Conservation (phyloP, 2,797 vertebrate species). For the Petrocephalus sullivani region DNA sequence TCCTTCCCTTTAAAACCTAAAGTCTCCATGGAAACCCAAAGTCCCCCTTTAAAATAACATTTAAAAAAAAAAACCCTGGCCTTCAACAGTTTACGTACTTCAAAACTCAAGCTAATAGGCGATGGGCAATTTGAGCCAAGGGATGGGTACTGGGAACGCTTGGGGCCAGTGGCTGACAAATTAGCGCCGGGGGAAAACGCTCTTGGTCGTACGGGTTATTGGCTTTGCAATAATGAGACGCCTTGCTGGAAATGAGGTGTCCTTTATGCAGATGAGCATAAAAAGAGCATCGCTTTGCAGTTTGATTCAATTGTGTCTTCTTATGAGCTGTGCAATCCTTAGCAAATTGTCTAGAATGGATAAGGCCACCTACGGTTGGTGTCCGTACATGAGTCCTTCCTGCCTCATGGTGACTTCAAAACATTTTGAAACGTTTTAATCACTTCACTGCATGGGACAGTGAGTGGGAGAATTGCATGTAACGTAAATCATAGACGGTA, state of each 20-base stretch:
- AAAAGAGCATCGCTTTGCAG: constrained; percentile 10
- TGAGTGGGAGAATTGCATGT: not conserved
- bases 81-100: not conserved
- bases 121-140: constrained; percentile 11
- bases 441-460: not conserved
- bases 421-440: not conserved
- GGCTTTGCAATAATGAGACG: constrained; percentile 24
- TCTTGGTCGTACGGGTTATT: not conserved
- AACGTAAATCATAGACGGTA: not conserved
- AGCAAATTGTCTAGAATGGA: not conserved
- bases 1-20: not conserved
- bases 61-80: not conserved
- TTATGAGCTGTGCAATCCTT: not conserved
- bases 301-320: constrained; percentile 17
- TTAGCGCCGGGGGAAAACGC: constrained; percentile 13
- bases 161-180: constrained; percentile 9
- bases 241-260: constrained; percentile 14
- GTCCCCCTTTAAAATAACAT: not conserved
- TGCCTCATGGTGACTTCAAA: not conserved
- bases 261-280: not conserved
- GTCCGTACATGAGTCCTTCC: not conserved
- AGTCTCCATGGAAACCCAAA: not conserved
- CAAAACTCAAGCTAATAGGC: not conserved
- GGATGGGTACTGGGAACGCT: not conserved
- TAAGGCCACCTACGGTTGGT: not conserved